Percentiles rank a stretch among this genome's conserved stretches.
Conservation (phyloP, 1,140 invertebrate species). For the Chrysomallon squamiferum region DNA sequence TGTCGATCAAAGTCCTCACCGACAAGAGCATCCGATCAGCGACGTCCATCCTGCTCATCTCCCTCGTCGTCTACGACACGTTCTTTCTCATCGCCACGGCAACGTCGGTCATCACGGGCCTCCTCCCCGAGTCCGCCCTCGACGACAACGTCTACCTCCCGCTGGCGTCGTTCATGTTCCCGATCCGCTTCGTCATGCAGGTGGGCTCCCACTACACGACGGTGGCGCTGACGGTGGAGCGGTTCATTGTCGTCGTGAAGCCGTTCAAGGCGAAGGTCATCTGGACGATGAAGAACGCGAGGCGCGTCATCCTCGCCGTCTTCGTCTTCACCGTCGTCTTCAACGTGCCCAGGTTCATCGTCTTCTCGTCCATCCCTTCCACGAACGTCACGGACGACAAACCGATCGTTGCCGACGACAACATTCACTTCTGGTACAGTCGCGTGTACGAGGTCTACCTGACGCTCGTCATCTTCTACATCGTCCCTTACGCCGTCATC, state of each 20-base stretch:
- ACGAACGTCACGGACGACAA: background rate
- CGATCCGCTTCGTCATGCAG: conserved; percentile 72
- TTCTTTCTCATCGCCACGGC: conserved; percentile 26
- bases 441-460: conserved; percentile 31
- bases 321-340: conserved; percentile 28
- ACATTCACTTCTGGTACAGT: conserved; percentile 10
- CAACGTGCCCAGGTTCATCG: conserved; percentile 30
- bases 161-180: conserved; percentile 65
- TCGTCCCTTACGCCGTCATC: conserved; percentile 30
- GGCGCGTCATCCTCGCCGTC: conserved; percentile 16
- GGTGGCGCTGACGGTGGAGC: conserved; percentile 13
- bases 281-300: conserved; percentile 24
- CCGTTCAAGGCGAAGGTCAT: conserved; percentile 19
- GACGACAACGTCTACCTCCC: conserved; percentile 64
- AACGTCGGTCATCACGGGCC: conserved; percentile 70
- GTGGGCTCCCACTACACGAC: conserved; percentile 84
- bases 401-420: background rate
- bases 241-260: conserved; percentile 22
- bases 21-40: conserved; percentile 35
- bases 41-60: conserved; percentile 40
- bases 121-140: conserved; percentile 73
- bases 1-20: conserved; percentile 24
- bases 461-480: conserved; percentile 24
- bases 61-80: conserved; percentile 40
- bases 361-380: background rate